These are phyloP conservation scores for Trematomus bernacchii DNA, from an alignment of 2,797 vertebrate genomes.

Conservation along the genomic window DNA sequence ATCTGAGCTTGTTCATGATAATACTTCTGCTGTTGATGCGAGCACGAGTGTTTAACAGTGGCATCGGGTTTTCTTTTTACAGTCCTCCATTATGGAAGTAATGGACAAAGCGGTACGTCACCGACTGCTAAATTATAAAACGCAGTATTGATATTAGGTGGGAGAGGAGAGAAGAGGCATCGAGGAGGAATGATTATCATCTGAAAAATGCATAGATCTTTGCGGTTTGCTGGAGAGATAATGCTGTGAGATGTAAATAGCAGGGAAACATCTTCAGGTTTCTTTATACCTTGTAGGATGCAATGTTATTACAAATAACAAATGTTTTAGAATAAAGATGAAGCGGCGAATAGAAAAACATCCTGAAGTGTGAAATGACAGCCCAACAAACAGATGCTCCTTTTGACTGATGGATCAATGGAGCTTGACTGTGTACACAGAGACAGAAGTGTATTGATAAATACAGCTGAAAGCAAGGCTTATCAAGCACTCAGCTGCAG, in stretches of 20 bases:
- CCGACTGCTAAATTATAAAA: constrained; percentile 57
- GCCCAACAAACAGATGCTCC: constrained; percentile 61
- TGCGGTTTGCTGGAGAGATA: constrained; percentile 14
- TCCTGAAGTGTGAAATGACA: constrained; percentile 45
- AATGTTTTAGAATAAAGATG: constrained; percentile 19
- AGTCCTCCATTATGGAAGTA: constrained; percentile 46
- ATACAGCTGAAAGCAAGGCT: constrained; percentile 34
- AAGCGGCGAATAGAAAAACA: constrained; percentile 17
- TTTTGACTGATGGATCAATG: constrained; percentile 57
- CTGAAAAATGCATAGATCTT: constrained; percentile 41
- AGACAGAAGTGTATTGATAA: constrained; percentile 51
- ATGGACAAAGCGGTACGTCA: constrained; percentile 31
- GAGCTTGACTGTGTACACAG: constrained; percentile 49
- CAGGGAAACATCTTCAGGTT: constrained; percentile 9
- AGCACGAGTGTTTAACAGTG: constrained; percentile 22
- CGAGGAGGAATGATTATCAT: constrained; percentile 39
- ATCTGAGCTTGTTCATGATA: constrained; percentile 34
- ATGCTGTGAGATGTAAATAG: constrained; percentile 1
- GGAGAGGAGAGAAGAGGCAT: constrained; percentile 29
- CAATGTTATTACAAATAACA: constrained; percentile 19
- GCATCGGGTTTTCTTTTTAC: constrained; percentile 41
- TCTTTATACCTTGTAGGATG: constrained; percentile 4
- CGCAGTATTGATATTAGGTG: constrained; percentile 45
- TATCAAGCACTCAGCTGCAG: constrained; percentile 49
- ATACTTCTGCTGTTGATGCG: constrained; percentile 13